A percentile compares a stretch with the other conserved stretches of the same genome.
phyloP scores from a whole-genome alignment of 2,888 invertebrate species.

The Philaethria dido region DNA sequence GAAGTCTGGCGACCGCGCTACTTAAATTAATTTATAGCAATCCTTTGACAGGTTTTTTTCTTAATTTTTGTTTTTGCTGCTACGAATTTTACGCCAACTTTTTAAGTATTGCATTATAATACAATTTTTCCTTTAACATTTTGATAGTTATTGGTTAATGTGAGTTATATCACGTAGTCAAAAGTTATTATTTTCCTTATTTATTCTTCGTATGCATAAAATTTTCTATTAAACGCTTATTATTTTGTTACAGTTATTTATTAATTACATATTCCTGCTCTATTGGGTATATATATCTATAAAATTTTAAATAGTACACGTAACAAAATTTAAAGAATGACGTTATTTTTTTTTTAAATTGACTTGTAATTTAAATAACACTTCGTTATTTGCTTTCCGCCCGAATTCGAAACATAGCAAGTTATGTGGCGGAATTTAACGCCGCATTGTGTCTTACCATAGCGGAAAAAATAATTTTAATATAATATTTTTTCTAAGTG shows the following conservation, averaged over 20 bases:
- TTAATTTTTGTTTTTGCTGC: slow-evolving; percentile 10
- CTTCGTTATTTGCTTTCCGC: too few species aligned
- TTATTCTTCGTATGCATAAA: neutral
- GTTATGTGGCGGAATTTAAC: too few species aligned
- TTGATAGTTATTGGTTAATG: slow-evolving; percentile 29
- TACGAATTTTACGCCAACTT: slow-evolving; percentile 21
- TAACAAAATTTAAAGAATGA: too few species aligned
- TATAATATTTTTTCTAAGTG: too few species aligned
- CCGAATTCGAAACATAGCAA: too few species aligned
- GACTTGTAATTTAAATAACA: too few species aligned
- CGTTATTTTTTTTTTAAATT: too few species aligned
- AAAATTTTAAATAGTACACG: too few species aligned
- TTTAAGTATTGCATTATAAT: slow-evolving; percentile 23
- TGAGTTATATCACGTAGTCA: slow-evolving; percentile 38
- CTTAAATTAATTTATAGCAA: slow-evolving; percentile 46
- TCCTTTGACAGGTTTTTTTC: slow-evolving; percentile 37
- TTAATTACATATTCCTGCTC: too few species aligned
- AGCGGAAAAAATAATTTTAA: too few species aligned
- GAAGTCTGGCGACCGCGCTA: slow-evolving; percentile 57
- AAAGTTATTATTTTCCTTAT: slow-evolving; percentile 18
- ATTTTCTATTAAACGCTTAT: neutral
- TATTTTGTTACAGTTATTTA: neutral
- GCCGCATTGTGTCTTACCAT: too few species aligned
- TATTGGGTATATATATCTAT: neutral
- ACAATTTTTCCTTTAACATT: slow-evolving; percentile 30